phyloP scores from a whole-genome alignment of 2,113 vertebrate species.

The Oryzias curvinotus region DNA sequence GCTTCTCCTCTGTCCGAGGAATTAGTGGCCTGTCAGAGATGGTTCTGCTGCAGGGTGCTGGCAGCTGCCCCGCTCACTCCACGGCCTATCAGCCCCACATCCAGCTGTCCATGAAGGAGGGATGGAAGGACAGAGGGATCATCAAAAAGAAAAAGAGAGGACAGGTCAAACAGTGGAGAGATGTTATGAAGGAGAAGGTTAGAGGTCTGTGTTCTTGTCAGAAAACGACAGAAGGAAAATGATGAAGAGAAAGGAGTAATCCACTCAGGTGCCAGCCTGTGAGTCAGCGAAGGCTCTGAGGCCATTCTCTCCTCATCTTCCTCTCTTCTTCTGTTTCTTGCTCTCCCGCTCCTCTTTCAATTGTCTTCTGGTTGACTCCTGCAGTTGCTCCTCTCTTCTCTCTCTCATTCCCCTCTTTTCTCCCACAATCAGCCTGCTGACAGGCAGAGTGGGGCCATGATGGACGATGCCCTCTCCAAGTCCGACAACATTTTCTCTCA shows the following conservation, averaged over 20 bases:
- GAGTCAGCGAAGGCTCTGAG: constrained; percentile 46
- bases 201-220: constrained; percentile 47
- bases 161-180: constrained; percentile 44
- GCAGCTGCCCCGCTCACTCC: constrained; percentile 70
- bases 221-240: constrained; percentile 44
- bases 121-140: constrained; percentile 64
- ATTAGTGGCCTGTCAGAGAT: constrained; percentile 81
- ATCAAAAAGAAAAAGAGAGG: constrained; percentile 44
- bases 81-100: constrained; percentile 67
- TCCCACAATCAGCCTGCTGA: constrained; percentile 70
- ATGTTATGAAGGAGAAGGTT: constrained; percentile 33
- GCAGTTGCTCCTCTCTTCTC: constrained; percentile 47
- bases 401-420: constrained; percentile 64
- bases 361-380: constrained; percentile 58
- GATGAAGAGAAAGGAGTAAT: constrained; percentile 42
- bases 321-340: constrained; percentile 36
- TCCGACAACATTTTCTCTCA: constrained; percentile 83
- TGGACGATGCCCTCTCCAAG: constrained; percentile 77
- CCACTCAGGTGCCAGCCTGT: constrained; percentile 44
- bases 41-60: constrained; percentile 72
- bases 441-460: constrained; percentile 72
- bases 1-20: constrained; percentile 72
- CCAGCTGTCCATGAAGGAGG: constrained; percentile 74
- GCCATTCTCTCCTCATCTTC: constrained; percentile 49
- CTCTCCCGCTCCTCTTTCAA: constrained; percentile 52